A percentile compares a stretch with the other conserved stretches of the same genome.
Conservation (phyloP, 2,113 vertebrate genomes). For the Nothobranchius kuhntae region DNA sequence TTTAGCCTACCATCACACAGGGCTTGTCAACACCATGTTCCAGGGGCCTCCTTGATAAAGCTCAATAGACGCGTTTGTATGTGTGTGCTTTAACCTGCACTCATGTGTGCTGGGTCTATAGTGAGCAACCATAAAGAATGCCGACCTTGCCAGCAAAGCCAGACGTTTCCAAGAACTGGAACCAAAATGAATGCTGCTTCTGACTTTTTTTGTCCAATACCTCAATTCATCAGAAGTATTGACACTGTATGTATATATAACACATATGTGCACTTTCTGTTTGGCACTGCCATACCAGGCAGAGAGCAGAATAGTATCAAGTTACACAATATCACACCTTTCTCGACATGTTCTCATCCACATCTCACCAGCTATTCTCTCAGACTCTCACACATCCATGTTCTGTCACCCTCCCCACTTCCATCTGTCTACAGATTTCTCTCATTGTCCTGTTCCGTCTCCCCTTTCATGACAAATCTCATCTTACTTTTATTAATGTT, state of each 20-base stretch:
- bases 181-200: not conserved
- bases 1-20: slow-evolving; percentile 53
- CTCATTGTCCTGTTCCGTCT: slow-evolving; percentile 26
- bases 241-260: too few species aligned
- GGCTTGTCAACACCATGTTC: slow-evolving; percentile 66
- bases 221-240: too few species aligned
- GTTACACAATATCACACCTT: slow-evolving; percentile 53
- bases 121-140: slow-evolving; percentile 57
- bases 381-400: slow-evolving; percentile 47
- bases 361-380: slow-evolving; percentile 50
- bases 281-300: slow-evolving; percentile 1
- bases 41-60: slow-evolving; percentile 68
- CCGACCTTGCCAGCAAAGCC: slow-evolving; percentile 74
- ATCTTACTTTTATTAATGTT: slow-evolving; percentile 12
- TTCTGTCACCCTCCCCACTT: slow-evolving; percentile 49
- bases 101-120: slow-evolving; percentile 29
- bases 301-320: slow-evolving; percentile 19
- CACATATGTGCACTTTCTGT: not conserved
- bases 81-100: slow-evolving; percentile 6
- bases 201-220: too few species aligned
- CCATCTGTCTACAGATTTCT: slow-evolving; percentile 52
- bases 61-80: slow-evolving; percentile 60
- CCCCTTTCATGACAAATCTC: slow-evolving; percentile 13
- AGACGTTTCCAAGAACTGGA: slow-evolving; percentile 66
- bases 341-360: slow-evolving; percentile 24